Percentiles rank a stretch among this genome's conserved stretches.
Evolutionary conservation across 2,797 vertebrate species (phyloP).

Genomic region (Pseudocheirus occidentalis): DNA sequence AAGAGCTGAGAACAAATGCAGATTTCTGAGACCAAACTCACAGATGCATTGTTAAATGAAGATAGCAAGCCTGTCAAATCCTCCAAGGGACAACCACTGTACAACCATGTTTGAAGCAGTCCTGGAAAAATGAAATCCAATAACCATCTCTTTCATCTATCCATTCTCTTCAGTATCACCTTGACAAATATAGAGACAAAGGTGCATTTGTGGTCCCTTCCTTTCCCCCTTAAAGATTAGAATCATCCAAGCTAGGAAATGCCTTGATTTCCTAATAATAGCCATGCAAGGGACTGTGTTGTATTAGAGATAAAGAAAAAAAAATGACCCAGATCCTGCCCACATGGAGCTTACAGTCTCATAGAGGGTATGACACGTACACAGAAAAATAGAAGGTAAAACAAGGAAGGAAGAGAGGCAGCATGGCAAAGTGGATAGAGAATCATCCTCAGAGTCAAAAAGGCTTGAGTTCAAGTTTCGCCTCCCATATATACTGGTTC

Average conservation of each 20-base stretch:
- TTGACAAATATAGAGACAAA: background rate
- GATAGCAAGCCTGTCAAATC: conserved; percentile 21
- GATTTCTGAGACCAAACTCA: conserved; percentile 59
- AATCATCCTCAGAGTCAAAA: background rate
- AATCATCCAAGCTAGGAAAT: background rate
- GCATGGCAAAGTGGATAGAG: background rate
- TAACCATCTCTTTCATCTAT: background rate
- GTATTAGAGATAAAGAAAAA: background rate
- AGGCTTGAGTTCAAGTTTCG: background rate
- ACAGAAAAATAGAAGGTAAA: background rate
- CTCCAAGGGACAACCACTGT: background rate
- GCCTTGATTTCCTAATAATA: background rate
- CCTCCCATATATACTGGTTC: background rate
- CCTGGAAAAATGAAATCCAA: background rate
- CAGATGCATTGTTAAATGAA: conserved; percentile 62
- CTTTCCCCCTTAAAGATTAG: background rate
- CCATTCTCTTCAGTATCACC: conserved; percentile 28
- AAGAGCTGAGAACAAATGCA: conserved; percentile 59
- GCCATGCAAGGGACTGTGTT: background rate
- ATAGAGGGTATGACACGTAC: background rate
- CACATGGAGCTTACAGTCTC: background rate
- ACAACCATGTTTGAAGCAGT: background rate
- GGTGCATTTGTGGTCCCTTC: background rate
- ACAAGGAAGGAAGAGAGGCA: background rate
- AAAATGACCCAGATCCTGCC: background rate